phyloP scores from a whole-genome alignment of 2,113 vertebrate species.

The Tragelaphus imberbis region DNA sequence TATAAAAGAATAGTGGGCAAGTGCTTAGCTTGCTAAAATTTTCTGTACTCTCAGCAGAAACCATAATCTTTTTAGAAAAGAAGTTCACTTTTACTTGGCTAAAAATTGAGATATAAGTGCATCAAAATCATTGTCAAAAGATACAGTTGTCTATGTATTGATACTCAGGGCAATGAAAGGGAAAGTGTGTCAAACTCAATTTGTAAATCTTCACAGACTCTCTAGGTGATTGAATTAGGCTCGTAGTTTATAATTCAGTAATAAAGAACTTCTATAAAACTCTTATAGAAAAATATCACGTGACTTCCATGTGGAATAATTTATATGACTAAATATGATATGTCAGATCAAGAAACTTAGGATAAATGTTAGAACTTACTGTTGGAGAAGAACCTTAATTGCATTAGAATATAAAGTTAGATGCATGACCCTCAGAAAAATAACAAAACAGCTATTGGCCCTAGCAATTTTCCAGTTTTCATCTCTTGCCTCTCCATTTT shows the following conservation, averaged over 20 bases:
- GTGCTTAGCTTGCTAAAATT: not conserved
- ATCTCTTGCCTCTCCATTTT: not conserved
- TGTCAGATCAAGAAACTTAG: not conserved
- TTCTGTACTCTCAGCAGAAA: not conserved
- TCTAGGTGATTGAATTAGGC: not conserved
- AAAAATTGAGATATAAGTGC: not conserved
- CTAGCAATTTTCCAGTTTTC: not conserved
- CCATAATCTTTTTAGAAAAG: not conserved
- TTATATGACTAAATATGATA: not conserved
- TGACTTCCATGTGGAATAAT: not conserved
- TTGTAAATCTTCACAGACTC: not conserved
- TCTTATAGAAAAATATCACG: not conserved
- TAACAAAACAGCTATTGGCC: not conserved
- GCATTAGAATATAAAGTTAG: not conserved
- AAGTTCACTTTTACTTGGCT: slow-evolving; percentile 13
- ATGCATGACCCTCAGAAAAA: not conserved
- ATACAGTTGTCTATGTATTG: not conserved
- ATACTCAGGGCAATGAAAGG: not conserved
- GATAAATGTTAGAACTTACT: not conserved
- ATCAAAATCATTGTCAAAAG: slow-evolving; percentile 27
- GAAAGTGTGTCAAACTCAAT: not conserved
- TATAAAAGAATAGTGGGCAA: not conserved
- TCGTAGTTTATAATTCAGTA: not conserved
- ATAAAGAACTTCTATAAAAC: not conserved
- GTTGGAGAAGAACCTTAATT: not conserved